Conservation (phyloP, 1,140 invertebrate species). For the Brachionus paranguensis region DNA sequence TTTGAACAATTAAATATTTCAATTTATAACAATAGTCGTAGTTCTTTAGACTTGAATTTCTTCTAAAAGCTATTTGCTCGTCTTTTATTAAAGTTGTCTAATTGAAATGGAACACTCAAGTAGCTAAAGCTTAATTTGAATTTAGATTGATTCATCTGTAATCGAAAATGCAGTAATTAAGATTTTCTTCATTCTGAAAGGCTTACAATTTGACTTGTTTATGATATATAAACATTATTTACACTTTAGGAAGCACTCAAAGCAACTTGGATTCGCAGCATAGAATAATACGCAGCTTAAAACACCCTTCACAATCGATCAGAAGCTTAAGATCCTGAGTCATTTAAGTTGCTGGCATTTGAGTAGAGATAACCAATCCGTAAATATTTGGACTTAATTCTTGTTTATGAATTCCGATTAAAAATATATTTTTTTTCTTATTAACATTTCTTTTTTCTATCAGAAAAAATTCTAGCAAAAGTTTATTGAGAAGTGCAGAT, state of each 20-base stretch:
- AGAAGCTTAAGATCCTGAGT: neutral
- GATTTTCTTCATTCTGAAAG: neutral
- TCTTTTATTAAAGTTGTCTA: neutral
- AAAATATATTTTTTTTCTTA: neutral
- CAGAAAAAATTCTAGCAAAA: neutral
- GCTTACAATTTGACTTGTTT: neutral
- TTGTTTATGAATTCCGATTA: neutral
- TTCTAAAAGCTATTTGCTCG: neutral
- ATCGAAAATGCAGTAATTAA: neutral
- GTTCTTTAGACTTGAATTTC: neutral
- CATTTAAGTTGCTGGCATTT: neutral
- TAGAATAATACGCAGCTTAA: neutral
- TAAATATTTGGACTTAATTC: neutral
- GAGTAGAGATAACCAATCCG: neutral
- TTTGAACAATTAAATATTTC: constrained; percentile 2
- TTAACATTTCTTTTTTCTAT: neutral
- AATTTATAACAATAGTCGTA: neutral
- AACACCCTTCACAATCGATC: neutral
- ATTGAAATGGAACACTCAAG: neutral
- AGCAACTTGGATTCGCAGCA: neutral
- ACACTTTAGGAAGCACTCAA: neutral
- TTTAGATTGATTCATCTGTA: neutral
- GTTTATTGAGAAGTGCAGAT: neutral
- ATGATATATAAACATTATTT: neutral
- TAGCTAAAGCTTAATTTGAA: neutral